Percentiles rank a stretch among this genome's conserved stretches.
Conservation (phyloP, 2,888 invertebrate genomes). For the Itoplectis maculator region DNA sequence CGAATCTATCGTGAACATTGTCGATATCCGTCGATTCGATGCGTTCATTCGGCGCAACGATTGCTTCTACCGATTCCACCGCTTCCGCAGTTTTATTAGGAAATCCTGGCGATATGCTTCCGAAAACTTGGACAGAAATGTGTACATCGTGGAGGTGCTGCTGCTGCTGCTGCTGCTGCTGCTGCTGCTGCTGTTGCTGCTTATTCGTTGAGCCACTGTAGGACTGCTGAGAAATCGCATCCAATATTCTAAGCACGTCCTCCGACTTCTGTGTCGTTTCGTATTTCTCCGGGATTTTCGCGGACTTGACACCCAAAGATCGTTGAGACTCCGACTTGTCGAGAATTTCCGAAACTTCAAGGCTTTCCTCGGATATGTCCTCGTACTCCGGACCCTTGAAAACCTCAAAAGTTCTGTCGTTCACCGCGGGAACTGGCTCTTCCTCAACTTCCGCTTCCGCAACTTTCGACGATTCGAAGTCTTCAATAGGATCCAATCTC, state of each 20-base stretch:
- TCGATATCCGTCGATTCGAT: constrained; percentile 34
- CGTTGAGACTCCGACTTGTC: constrained; percentile 76
- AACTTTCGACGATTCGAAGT: constrained; percentile 13
- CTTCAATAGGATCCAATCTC: constrained; percentile 10
- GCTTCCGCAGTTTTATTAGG: constrained; percentile 20
- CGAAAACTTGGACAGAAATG: constrained; percentile 64
- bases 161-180: constrained; percentile 18
- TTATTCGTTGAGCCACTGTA: constrained; percentile 16
- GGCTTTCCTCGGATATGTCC: constrained; percentile 83
- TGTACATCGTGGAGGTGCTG: constrained; percentile 59
- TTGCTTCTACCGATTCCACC: constrained; percentile 2
- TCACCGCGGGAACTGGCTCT: constrained; percentile 23
- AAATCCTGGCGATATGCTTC: constrained; percentile 62
- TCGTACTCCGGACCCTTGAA: constrained; percentile 81
- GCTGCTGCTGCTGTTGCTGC: background rate
- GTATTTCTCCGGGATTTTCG: constrained; percentile 77
- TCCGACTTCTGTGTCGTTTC: constrained; percentile 78
- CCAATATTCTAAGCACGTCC: constrained; percentile 78
- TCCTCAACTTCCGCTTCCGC: constrained; percentile 40
- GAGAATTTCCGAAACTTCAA: constrained; percentile 82
- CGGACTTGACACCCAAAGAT: constrained; percentile 67
- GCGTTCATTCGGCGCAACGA: background rate
- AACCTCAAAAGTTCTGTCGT: constrained; percentile 68
- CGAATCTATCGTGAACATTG: constrained; percentile 24
- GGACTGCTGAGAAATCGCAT: constrained; percentile 77